phyloP scores from a whole-genome alignment of 2,113 vertebrate genomes.

The Abramis brama region DNA sequence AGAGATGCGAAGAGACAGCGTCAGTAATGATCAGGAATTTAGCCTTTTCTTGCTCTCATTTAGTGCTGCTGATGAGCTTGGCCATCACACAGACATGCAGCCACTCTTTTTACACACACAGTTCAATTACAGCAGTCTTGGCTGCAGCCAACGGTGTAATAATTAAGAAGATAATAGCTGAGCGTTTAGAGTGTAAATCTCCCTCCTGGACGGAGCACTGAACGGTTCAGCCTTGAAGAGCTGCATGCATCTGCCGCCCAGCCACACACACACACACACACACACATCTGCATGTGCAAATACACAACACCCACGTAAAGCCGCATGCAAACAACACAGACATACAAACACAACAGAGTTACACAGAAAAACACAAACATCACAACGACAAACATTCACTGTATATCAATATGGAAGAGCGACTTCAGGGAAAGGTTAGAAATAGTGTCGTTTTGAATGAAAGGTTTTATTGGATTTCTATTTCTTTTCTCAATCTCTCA shows the following conservation, averaged over 20 bases:
- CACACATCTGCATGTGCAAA: background rate
- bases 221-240: conserved; percentile 26
- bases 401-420: background rate
- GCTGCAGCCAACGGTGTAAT: conserved; percentile 64
- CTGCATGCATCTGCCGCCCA: conserved; percentile 26
- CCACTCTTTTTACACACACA: conserved; percentile 45
- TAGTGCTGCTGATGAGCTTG: conserved; percentile 54
- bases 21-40: conserved; percentile 65
- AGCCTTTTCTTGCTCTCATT: conserved; percentile 59
- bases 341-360: background rate
- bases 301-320: background rate
- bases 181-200: conserved; percentile 70
- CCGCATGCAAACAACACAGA: background rate
- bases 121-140: conserved; percentile 54
- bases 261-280: conserved; percentile 30
- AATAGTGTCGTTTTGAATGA: background rate
- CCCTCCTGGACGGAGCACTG: conserved; percentile 59
- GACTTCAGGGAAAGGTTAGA: background rate
- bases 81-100: conserved; percentile 44
- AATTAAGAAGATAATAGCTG: conserved; percentile 75
- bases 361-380: background rate
- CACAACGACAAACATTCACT: background rate
- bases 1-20: conserved; percentile 70
- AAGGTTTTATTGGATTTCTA: background rate
- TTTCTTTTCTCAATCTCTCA: background rate